A percentile compares a stretch with the other conserved stretches of the same genome.
Evolutionary conservation across 2,113 vertebrate genomes (phyloP).

Genomic region (Paracanthobrama guichenoti): DNA sequence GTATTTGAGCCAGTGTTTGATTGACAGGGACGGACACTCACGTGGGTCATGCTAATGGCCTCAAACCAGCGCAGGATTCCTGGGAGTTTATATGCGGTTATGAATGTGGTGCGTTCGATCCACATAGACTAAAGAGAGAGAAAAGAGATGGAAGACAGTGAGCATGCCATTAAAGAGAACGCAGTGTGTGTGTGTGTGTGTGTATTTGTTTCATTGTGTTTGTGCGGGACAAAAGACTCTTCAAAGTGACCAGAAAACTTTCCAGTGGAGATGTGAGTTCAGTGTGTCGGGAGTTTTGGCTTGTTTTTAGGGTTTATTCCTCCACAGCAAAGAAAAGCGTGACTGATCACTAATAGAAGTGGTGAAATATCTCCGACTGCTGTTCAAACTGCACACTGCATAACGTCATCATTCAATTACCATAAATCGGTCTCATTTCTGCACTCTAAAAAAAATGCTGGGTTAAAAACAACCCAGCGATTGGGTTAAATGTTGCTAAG

Average conservation of each 20-base stretch:
- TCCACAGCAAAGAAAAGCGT: not conserved
- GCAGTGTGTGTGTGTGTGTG: constrained; percentile 17
- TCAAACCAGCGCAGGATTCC: constrained; percentile 98
- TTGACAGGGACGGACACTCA: constrained; percentile 57
- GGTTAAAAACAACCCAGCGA: too few relatives aligned
- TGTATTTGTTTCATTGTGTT: not conserved
- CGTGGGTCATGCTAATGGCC: constrained; percentile 83
- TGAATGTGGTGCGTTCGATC: constrained; percentile 95
- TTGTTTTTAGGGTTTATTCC: not conserved
- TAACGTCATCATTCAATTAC: not conserved
- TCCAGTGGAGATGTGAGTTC: not conserved
- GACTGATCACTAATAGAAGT: not conserved
- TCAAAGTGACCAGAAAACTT: not conserved
- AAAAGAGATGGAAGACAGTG: not conserved
- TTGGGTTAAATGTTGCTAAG: too few relatives aligned
- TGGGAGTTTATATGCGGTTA: constrained; percentile 91
- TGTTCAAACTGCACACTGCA: not conserved
- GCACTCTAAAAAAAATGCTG: too few relatives aligned
- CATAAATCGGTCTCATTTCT: not conserved
- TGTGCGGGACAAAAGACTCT: not conserved
- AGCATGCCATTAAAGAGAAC: not conserved
- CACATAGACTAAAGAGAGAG: constrained; percentile 88
- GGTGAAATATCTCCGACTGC: not conserved
- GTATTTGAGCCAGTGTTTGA: not conserved
- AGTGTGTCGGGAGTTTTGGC: not conserved